Evolutionary conservation across 1,140 invertebrate species (phyloP).

Genomic region (Philotrypesis tridentata): DNA sequence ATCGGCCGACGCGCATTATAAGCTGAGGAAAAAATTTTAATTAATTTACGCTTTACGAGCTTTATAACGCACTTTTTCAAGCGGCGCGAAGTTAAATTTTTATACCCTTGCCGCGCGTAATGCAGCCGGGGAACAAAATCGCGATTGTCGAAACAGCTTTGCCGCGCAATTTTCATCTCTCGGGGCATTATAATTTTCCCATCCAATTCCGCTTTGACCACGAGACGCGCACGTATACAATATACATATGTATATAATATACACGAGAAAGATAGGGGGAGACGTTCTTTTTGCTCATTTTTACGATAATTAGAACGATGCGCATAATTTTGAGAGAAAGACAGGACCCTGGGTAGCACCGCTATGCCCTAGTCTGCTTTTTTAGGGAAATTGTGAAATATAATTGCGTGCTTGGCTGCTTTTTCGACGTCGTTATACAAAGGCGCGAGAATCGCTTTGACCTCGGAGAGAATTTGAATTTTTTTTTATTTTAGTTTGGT

Average conservation of each 20-base stretch:
- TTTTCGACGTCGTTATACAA: not conserved
- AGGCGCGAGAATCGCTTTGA: not conserved
- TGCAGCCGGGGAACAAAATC: not conserved
- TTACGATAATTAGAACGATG: slow-evolving; percentile 10
- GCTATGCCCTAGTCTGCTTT: not conserved
- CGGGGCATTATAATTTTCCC: not conserved
- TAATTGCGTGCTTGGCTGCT: not conserved
- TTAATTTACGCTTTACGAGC: slow-evolving; percentile 8
- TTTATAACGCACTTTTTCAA: not conserved
- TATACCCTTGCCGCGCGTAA: not conserved
- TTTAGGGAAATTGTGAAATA: not conserved
- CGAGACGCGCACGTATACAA: too few relatives aligned
- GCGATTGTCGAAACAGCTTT: not conserved
- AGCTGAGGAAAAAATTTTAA: not conserved
- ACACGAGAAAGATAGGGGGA: not conserved
- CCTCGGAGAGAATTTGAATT: not conserved
- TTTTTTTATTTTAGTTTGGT: not conserved
- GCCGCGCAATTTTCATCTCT: not conserved
- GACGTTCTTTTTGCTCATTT: not conserved
- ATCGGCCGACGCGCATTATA: not conserved
- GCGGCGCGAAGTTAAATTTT: not conserved
- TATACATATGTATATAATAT: too few relatives aligned
- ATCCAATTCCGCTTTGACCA: slow-evolving; percentile 12
- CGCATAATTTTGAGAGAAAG: not conserved
- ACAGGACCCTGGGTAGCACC: not conserved